Percentiles rank a stretch among this genome's conserved stretches.
Conservation (phyloP, 2,888 invertebrate species). For the Pomacea canaliculata region DNA sequence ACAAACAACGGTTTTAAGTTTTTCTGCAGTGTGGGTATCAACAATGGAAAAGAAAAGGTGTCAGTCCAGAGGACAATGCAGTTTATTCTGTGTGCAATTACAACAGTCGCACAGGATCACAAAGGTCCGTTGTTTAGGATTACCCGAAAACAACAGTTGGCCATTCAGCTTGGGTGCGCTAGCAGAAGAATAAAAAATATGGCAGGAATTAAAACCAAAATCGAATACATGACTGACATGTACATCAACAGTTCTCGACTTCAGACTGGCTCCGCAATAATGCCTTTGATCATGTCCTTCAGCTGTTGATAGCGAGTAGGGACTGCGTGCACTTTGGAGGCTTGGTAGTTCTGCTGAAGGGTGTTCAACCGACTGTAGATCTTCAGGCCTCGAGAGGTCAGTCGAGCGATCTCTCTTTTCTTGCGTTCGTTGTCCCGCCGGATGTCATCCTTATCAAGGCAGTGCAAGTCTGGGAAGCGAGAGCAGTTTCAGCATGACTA, state of each 20-base stretch:
- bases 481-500: no score
- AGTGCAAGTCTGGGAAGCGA: slow-evolving; percentile 7
- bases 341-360: slow-evolving; percentile 27
- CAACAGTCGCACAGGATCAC: no score
- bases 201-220: no score
- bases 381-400: slow-evolving; percentile 13
- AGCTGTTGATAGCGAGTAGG: slow-evolving; percentile 31
- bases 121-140: no score
- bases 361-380: slow-evolving; percentile 27
- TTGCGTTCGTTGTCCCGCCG: slow-evolving; percentile 34
- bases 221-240: not conserved
- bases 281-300: slow-evolving; percentile 35
- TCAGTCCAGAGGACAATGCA: no score
- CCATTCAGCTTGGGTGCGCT: no score
- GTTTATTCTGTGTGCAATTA: no score
- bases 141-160: no score
- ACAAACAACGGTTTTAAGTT: no score
- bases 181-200: no score
- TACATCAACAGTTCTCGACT: not conserved
- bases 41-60: no score
- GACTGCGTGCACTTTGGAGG: slow-evolving; percentile 31
- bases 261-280: slow-evolving; percentile 14
- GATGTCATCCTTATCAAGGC: slow-evolving; percentile 27
- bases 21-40: no score
- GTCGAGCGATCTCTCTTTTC: slow-evolving; percentile 24